phyloP scores from a whole-genome alignment of 2,797 vertebrate species.

The Macropodus opercularis region DNA sequence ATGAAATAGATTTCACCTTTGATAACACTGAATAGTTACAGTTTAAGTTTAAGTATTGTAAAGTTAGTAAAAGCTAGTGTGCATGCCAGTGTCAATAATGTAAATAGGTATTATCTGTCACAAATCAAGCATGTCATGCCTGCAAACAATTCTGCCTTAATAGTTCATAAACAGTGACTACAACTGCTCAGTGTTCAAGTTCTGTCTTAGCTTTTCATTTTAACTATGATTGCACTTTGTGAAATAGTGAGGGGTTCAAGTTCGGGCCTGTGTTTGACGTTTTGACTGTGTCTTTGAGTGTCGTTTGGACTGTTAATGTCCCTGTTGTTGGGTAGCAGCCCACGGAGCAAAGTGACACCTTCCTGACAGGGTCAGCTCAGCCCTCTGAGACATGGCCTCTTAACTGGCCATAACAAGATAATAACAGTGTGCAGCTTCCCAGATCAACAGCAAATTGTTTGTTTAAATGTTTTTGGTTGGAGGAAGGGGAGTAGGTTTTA shows the following conservation, averaged over 20 bases:
- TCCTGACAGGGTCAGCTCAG: conserved; percentile 56
- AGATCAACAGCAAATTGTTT: conserved; percentile 65
- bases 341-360: conserved; percentile 51
- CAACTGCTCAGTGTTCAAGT: background rate
- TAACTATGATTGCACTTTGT: conserved; percentile 25
- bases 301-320: conserved; percentile 46
- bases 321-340: conserved; percentile 50
- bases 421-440: conserved; percentile 54
- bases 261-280: conserved; percentile 42
- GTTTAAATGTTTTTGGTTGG: conserved; percentile 51
- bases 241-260: conserved; percentile 61
- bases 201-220: background rate
- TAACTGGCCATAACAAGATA: conserved; percentile 71
- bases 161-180: background rate
- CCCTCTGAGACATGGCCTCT: conserved; percentile 62
- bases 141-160: background rate
- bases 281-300: conserved; percentile 26
- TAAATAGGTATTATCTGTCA: background rate
- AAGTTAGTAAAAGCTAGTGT: background rate
- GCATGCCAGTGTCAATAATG: background rate
- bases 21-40: too few species aligned
- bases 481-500: conserved; percentile 21
- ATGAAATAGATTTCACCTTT: too few species aligned
- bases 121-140: too few species aligned
- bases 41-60: too few species aligned